Percentiles rank a stretch among this genome's conserved stretches.
phyloP scores from a whole-genome alignment of 2,113 vertebrate species.

The Microcebus lehilahytsara region DNA sequence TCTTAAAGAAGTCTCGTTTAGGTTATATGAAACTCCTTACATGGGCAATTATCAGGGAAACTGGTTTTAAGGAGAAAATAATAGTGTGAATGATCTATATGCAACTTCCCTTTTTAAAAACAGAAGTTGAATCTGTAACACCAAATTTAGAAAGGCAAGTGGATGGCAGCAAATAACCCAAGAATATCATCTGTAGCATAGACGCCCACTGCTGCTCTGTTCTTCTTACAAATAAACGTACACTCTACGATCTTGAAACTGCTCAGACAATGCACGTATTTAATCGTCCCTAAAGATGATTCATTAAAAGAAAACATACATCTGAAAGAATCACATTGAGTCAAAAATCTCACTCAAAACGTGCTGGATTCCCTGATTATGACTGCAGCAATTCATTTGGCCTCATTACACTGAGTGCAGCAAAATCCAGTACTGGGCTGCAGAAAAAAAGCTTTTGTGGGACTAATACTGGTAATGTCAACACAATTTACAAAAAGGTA shows the following conservation, averaged over 20 bases:
- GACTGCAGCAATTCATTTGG: conserved; percentile 67
- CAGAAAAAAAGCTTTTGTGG: conserved; percentile 54
- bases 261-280: conserved; percentile 64
- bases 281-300: conserved; percentile 37
- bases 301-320: conserved; percentile 39
- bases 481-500: conserved; percentile 59
- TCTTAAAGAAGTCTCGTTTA: conserved; percentile 58
- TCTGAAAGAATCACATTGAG: conserved; percentile 28
- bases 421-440: neutral
- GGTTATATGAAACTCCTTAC: conserved; percentile 62
- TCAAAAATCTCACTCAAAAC: conserved; percentile 29
- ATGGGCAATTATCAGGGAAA: conserved; percentile 65
- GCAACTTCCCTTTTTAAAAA: conserved; percentile 68
- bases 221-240: conserved; percentile 75
- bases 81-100: conserved; percentile 72
- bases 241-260: conserved; percentile 61
- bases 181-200: conserved; percentile 78
- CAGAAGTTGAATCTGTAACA: conserved; percentile 78
- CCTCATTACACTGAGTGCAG: conserved; percentile 53
- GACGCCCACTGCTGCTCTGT: conserved; percentile 79
- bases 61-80: conserved; percentile 72
- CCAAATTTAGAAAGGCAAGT: conserved; percentile 80
- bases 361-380: conserved; percentile 58
- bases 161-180: conserved; percentile 74
- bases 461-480: conserved; percentile 52